A percentile compares a stretch with the other conserved stretches of the same genome.
phyloP scores from a whole-genome alignment of 2,888 invertebrate genomes.

The Cataglyphis albicans region DNA sequence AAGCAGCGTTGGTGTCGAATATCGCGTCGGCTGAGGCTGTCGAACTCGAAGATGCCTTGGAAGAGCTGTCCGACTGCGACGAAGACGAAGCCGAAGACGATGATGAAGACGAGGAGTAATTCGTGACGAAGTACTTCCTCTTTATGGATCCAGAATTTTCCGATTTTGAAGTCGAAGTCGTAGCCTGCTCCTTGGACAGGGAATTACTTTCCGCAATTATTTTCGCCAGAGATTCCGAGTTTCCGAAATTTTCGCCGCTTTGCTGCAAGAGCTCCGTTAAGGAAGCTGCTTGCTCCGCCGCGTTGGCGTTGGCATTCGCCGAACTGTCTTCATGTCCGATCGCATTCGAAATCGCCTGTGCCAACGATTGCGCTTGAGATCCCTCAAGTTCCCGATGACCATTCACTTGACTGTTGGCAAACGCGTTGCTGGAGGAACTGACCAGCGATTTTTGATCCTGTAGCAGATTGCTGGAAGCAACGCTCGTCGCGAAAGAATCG shows the following conservation, averaged over 20 bases:
- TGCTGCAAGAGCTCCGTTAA: background rate
- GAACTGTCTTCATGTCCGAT: background rate
- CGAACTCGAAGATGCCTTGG: background rate
- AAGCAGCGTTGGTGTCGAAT: background rate
- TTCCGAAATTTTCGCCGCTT: background rate
- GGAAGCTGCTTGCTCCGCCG: background rate
- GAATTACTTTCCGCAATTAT: background rate
- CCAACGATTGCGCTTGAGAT: background rate
- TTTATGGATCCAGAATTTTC: background rate
- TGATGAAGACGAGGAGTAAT: background rate
- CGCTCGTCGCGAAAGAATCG: background rate
- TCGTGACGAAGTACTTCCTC: background rate
- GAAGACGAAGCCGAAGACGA: slow-evolving; percentile 5
- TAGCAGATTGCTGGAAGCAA: background rate
- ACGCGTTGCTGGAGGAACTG: background rate
- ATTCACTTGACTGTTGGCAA: background rate
- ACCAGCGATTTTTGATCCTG: background rate
- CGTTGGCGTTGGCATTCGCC: background rate
- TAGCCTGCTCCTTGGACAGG: background rate
- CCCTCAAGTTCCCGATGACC: too few relatives aligned
- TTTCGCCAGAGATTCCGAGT: background rate
- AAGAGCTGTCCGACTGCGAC: background rate
- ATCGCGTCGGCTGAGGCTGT: background rate
- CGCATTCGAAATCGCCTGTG: too few relatives aligned
- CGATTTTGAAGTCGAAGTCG: background rate